A percentile compares a stretch with the other conserved stretches of the same genome.
These are phyloP conservation scores for Rhizoglyphus robini DNA, from an alignment of 1,140 invertebrate genomes.

Conservation along the genomic window DNA sequence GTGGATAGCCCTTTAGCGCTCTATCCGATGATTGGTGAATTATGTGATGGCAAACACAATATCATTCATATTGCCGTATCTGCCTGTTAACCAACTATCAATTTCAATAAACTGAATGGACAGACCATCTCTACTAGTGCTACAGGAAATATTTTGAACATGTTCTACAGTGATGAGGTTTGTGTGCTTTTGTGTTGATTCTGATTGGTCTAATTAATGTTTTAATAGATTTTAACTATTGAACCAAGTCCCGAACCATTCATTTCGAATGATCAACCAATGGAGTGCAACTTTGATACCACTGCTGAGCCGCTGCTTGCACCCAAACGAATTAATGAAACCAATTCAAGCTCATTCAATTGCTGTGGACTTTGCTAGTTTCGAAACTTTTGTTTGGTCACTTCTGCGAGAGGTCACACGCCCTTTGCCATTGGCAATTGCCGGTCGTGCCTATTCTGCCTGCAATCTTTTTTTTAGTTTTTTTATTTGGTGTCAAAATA, in stretches of 20 bases:
- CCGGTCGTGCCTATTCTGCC: conserved; percentile 70
- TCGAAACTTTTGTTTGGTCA: conserved; percentile 52
- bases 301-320: conserved; percentile 31
- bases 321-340: conserved; percentile 66
- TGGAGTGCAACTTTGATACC: conserved; percentile 12
- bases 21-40: conserved; percentile 49
- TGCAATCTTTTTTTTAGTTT: conserved; percentile 74
- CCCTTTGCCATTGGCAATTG: conserved; percentile 92
- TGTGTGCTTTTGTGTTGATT: too few species aligned
- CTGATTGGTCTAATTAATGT: too few species aligned
- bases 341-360: conserved; percentile 71
- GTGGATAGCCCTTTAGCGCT: too few species aligned
- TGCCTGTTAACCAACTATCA: conserved; percentile 77
- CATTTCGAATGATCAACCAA: neutral
- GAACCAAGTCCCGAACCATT: neutral
- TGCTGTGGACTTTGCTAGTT: conserved; percentile 65
- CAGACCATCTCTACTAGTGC: conserved; percentile 40
- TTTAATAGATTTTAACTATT: too few species aligned
- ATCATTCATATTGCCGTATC: conserved; percentile 88
- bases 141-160: conserved; percentile 58
- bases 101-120: conserved; percentile 81
- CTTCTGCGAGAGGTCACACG: conserved; percentile 79
- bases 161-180: conserved; percentile 46
- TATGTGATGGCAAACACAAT: conserved; percentile 92
- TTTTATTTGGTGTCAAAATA: conserved; percentile 62